These are phyloP conservation scores for Uropsilus gracilis DNA, from an alignment of 2,113 vertebrate genomes.

Conservation along the genomic window DNA sequence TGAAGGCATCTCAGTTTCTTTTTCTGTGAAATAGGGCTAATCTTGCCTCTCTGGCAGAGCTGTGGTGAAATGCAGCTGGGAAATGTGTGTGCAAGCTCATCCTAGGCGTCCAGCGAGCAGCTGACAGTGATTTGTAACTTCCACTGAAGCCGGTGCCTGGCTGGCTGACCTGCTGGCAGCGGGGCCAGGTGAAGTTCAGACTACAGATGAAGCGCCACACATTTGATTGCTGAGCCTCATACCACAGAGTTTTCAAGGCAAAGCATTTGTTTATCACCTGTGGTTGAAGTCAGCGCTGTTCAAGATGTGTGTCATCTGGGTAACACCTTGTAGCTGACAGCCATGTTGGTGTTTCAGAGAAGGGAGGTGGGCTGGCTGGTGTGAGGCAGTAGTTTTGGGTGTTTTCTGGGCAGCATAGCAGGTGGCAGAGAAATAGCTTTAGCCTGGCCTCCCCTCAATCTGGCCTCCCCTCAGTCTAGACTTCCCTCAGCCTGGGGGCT, in stretches of 20 bases:
- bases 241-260: background rate
- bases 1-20: background rate
- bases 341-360: background rate
- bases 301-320: background rate
- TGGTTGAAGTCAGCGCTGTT: background rate
- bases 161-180: background rate
- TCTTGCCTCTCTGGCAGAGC: background rate
- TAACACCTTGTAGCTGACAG: rapidly evolving
- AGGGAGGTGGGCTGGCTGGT: background rate
- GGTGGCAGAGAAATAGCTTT: background rate
- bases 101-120: rapidly evolving
- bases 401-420: background rate
- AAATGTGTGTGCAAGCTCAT: rapidly evolving
- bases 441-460: no score
- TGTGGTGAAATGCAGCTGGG: background rate
- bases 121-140: rapidly evolving
- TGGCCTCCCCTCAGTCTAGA: no score
- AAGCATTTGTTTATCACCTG: background rate
- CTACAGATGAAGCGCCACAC: background rate
- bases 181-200: background rate
- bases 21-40: background rate
- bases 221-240: background rate
- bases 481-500: no score
- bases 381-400: rapidly evolving
- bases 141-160: rapidly evolving